Evolutionary conservation across 2,888 invertebrate species (phyloP).

Genomic region (Tromatobia lineatoria): DNA sequence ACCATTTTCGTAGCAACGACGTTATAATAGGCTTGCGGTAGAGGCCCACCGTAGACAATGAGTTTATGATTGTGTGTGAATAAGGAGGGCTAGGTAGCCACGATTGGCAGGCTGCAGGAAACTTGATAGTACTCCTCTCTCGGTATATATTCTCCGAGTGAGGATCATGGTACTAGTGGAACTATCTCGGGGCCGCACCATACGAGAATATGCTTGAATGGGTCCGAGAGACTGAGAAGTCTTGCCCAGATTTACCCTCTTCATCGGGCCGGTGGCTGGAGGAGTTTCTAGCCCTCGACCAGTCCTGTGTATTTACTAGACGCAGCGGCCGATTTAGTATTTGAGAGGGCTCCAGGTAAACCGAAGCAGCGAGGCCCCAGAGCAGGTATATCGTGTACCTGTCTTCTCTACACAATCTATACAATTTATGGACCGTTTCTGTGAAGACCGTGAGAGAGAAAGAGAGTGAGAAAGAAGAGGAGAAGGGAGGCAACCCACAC

Average conservation of each 20-base stretch:
- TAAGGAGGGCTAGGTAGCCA: not conserved
- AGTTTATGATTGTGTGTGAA: constrained; percentile 21
- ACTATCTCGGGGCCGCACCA: not conserved
- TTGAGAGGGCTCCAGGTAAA: constrained; percentile 62
- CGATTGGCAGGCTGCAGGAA: constrained; percentile 18
- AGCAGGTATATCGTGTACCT: constrained; percentile 70
- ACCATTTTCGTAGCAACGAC: no score
- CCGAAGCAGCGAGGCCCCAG: constrained; percentile 53
- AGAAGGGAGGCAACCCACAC: constrained; percentile 31
- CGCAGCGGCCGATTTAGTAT: constrained; percentile 59
- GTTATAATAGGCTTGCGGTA: constrained; percentile 5
- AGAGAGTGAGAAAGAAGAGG: constrained; percentile 11
- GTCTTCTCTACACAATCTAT: constrained; percentile 63
- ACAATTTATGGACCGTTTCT: constrained; percentile 65
- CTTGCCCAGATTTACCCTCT: constrained; percentile 30
- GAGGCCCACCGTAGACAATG: constrained; percentile 2
- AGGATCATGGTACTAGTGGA: constrained; percentile 1
- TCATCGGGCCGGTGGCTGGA: constrained; percentile 4
- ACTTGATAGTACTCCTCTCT: constrained; percentile 20
- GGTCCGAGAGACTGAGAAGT: constrained; percentile 17
- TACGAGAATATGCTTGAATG: constrained; percentile 24
- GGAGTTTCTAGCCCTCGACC: constrained; percentile 9
- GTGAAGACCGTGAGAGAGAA: constrained; percentile 40
- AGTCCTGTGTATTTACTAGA: constrained; percentile 52
- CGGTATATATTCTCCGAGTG: not conserved